phyloP scores from a whole-genome alignment of 2,113 vertebrate species.

The Tringa solitaria region DNA sequence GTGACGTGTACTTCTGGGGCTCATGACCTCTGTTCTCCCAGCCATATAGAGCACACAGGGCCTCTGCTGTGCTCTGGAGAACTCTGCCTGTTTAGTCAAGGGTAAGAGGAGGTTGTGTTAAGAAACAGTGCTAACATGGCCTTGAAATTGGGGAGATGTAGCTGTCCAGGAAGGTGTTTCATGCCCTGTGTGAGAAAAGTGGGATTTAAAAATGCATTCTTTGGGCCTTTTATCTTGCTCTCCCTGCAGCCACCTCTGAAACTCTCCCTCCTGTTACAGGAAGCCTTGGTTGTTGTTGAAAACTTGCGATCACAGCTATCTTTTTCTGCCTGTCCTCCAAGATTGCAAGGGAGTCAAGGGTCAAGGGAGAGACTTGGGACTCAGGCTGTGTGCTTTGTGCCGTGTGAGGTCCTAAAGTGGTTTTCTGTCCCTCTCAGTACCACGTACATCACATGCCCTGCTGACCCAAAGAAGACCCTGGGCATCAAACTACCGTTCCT shows the following conservation, averaged over 20 bases:
- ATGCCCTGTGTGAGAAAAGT: neutral
- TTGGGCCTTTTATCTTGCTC: neutral
- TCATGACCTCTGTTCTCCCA: neutral
- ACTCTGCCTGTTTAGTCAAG: neutral
- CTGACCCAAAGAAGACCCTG: constrained; percentile 94
- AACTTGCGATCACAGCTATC: neutral
- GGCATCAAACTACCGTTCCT: constrained; percentile 96
- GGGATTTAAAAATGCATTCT: neutral
- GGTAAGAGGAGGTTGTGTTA: neutral
- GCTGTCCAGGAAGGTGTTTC: neutral
- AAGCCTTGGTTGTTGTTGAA: neutral
- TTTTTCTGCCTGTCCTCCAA: neutral
- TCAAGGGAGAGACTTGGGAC: neutral
- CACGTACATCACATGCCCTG: constrained; percentile 97
- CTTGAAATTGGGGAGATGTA: neutral
- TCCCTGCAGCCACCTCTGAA: neutral
- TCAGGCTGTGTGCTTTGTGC: neutral
- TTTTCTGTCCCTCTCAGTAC: constrained; percentile 78
- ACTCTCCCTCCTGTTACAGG: neutral
- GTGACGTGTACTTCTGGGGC: neutral
- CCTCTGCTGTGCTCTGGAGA: neutral
- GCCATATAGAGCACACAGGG: neutral
- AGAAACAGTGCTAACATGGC: neutral
- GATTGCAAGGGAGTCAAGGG: too few species aligned
- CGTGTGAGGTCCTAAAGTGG: neutral